phyloP scores from a whole-genome alignment of 2,113 vertebrate genomes.

The Pelvicachromis taeniatus region DNA sequence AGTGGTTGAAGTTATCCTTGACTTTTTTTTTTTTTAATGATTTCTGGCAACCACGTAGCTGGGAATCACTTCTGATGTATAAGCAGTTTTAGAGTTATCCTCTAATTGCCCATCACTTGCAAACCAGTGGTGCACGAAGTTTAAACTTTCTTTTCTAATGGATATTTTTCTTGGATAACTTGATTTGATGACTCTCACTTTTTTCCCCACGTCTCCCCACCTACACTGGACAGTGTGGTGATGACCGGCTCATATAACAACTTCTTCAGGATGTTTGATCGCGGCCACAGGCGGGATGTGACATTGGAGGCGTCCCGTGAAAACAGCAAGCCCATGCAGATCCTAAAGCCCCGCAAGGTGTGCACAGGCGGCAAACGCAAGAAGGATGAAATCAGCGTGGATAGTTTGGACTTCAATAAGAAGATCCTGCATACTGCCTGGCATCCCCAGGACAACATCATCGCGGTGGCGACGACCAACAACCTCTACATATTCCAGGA shows the following conservation, averaged over 20 bases:
- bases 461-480: conserved; percentile 98
- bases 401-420: conserved; percentile 99
- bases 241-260: conserved; percentile 99
- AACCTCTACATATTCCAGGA: conserved; percentile 99
- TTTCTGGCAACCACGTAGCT: neutral
- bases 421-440: conserved; percentile 99
- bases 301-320: conserved; percentile 95
- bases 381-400: conserved; percentile 98
- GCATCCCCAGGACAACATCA: conserved; percentile 98
- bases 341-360: conserved; percentile 92
- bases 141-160: neutral
- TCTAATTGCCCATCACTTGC: neutral
- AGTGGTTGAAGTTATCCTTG: neutral
- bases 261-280: conserved; percentile 99
- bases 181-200: neutral
- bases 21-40: neutral
- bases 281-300: conserved; percentile 86
- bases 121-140: neutral
- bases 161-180: neutral
- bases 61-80: neutral
- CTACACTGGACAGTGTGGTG: conserved; percentile 78
- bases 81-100: neutral
- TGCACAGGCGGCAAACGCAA: conserved; percentile 94
- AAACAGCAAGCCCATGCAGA: conserved; percentile 91
- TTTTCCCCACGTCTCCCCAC: no score